These are phyloP conservation scores for Fragum whitleyi DNA, from an alignment of 2,888 invertebrate genomes.

Conservation along the genomic window DNA sequence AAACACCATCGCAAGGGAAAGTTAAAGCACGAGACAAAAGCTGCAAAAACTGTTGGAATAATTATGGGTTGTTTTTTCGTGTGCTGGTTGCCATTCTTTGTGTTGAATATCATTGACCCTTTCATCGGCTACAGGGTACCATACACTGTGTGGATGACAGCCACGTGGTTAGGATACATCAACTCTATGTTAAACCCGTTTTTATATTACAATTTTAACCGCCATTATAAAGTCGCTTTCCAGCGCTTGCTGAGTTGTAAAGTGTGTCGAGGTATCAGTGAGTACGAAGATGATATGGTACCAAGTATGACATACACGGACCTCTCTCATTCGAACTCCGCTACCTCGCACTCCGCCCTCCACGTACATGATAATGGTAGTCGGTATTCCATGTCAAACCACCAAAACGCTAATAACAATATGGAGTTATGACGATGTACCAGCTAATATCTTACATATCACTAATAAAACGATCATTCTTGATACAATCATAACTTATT, in stretches of 20 bases:
- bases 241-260: constrained; percentile 74
- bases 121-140: constrained; percentile 79
- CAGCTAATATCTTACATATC: not conserved
- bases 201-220: constrained; percentile 78
- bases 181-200: constrained; percentile 81
- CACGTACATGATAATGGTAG: constrained; percentile 50
- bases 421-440: constrained; percentile 53
- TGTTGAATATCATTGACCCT: constrained; percentile 81
- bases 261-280: constrained; percentile 77
- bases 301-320: constrained; percentile 63
- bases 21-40: constrained; percentile 81
- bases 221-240: constrained; percentile 79
- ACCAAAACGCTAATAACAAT: constrained; percentile 55
- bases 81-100: constrained; percentile 83
- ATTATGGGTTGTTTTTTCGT: constrained; percentile 83
- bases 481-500: too few species aligned
- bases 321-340: constrained; percentile 61
- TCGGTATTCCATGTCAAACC: constrained; percentile 52
- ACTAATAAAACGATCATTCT: too few species aligned
- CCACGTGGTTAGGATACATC: constrained; percentile 82
- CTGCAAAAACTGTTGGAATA: constrained; percentile 81
- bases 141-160: constrained; percentile 78
- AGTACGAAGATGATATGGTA: constrained; percentile 74
- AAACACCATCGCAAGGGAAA: constrained; percentile 76
- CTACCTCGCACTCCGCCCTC: constrained; percentile 58